Conservation (phyloP, 2,113 vertebrate genomes). For the Phoxinus phoxinus region DNA sequence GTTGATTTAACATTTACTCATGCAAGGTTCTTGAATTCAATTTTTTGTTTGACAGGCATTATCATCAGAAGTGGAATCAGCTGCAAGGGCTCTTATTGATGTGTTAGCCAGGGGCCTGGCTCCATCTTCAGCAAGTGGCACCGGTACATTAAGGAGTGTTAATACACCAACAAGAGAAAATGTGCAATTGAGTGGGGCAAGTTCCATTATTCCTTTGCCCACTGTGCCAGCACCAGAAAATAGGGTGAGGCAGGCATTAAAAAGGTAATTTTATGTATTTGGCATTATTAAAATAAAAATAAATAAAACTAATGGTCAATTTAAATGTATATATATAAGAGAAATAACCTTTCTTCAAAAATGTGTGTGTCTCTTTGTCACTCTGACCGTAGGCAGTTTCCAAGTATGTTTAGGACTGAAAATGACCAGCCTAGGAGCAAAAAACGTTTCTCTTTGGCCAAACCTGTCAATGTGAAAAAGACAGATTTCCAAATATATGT, state of each 20-base stretch:
- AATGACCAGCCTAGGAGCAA: background rate
- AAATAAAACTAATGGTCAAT: too few relatives aligned
- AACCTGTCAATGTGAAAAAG: conserved; percentile 4
- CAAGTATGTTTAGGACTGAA: background rate
- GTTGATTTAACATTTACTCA: background rate
- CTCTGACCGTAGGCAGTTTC: background rate
- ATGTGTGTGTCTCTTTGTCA: background rate
- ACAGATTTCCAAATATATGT: conserved; percentile 21
- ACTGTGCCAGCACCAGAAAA: background rate
- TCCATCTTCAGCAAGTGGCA: background rate
- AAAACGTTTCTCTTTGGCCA: background rate
- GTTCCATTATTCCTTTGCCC: background rate
- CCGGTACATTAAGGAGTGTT: too few relatives aligned
- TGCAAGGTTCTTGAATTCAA: background rate
- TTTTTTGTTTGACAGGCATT: background rate
- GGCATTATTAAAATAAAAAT: background rate
- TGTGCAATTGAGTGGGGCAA: background rate
- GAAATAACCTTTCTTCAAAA: too few relatives aligned
- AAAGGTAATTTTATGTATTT: background rate
- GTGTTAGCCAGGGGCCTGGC: conserved; percentile 1
- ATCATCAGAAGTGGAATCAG: background rate
- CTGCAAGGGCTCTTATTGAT: conserved; percentile 4
- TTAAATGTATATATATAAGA: too few relatives aligned
- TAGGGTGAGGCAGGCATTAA: background rate
- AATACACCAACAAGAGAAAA: too few relatives aligned